Base-by-base conservation (phyloP, 2,113 vertebrate genomes). In the Paedocypris sp. region DNA sequence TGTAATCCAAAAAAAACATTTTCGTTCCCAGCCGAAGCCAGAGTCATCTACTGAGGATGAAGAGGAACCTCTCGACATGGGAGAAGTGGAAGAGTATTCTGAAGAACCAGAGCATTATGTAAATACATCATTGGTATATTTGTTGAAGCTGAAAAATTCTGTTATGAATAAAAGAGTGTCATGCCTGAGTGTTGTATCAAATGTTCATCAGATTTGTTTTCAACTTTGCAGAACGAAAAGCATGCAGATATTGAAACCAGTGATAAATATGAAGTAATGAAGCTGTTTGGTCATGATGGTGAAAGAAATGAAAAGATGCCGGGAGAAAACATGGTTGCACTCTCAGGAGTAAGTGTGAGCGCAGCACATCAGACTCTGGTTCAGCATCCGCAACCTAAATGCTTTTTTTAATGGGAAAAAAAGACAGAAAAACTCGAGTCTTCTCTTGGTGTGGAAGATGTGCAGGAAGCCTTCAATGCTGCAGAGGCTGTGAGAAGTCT, bases 241-340 rank as follows among this genome's bases (percentile, higher is more conserved):
- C 41, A 12, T 9, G 11, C 41, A 22, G 15, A 23, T 58, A 63
- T n/a, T n/a, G n/a, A n/a, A n/a, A n/a, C n/a, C n/a, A n/a, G n/a
- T 13, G 41, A 64, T 3, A 50, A 65, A 28, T 31, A 29, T 39
- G 53, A 18, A 11, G 25, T 71, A 38, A 53, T 93, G 66, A 83
- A 80, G 53, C 70, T 78, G 1, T 70, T 90, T 6, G 80, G 73
- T 67, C 68, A 75, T 39, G 89, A 94, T 65, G 73, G 84, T 62
- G 83, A 82, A 31, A 31, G 90, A 52, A 69, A 72, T 7, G 69
- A 84, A n/a, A 88, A 60, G 64, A 69, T 71, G 46, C 75, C 90
- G 4, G 81, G 73, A 35, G 69, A 60, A 39, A 53, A 67, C 47
- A 56, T 48, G 1, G 4, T 79, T 6, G 69, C 72, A 0, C 71